Base-by-base conservation (phyloP, 2,113 vertebrate species). In the Clinocottus analis region DNA sequence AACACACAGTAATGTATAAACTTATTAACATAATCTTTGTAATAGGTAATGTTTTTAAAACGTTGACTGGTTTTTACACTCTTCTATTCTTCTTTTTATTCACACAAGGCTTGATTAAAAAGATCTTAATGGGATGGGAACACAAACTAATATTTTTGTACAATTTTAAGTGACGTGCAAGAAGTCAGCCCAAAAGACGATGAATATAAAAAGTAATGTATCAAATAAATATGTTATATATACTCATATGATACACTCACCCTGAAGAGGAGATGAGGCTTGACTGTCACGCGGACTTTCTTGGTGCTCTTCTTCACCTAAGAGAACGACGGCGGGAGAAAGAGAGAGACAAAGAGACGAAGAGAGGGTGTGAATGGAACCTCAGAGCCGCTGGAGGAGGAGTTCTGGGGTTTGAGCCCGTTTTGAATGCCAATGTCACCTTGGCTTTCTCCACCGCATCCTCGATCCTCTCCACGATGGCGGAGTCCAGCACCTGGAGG, bases 241-340 rank as follows among this genome's bases (percentile, higher is more conserved):
- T 4, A n/a, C 14, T 29, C 63, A 66, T 2, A 21, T 19, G 55
- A 41, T 29, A 37, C 45, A 95, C 97, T 96, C 91, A 99, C 98
- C 91, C 96, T 95, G 90, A 96, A 99, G 27, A 99, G 94, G 66
- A 99, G 95, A 84, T 98, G 98, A 69, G 98, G 97, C 84, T 98
- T 99, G 82, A 99, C 98, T 3, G 97, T 99, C 66, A 99, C 97
- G 37, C 97, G 96, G 9, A 99, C 97, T 89, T 99, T 99, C 93
- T 98, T 98, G 79, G 91, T 96, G 91, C 91, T 97, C 90, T 96
- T 98, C 88, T 96, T 98, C 71, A 96, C 93, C 97, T 99, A 7
- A 35, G 72, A 23, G 73, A 70, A 27, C 49, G 63, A n/a, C 0
- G 17, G 41, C 25, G 31, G 61, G 45, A 75, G 64, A n/a, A n/a